Evolutionary conservation across 37 sponge, comb jelly and placozoan genomes (phyloP).

Genomic region (Theonella swinhoei): DNA sequence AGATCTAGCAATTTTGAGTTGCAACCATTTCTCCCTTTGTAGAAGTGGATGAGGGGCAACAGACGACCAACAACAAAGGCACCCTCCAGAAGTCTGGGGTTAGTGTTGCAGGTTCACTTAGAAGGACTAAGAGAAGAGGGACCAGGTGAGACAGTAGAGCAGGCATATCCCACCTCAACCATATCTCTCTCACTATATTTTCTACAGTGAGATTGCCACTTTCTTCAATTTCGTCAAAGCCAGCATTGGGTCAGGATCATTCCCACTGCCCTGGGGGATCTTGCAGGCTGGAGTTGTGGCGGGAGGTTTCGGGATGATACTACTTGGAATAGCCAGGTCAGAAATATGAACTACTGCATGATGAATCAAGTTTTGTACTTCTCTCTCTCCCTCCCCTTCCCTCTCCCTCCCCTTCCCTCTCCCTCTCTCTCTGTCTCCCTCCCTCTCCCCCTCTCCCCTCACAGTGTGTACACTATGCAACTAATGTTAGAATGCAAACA

Average conservation of each 20-base stretch:
- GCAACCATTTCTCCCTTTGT: too few relatives aligned
- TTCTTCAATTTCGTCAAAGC: constrained; percentile 90
- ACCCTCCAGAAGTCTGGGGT: too few relatives aligned
- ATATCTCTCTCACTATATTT: too few relatives aligned
- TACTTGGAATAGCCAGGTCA: constrained; percentile 71
- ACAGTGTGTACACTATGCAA: constrained; percentile 85
- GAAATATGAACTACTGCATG: too few relatives aligned
- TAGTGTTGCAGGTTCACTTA: too few relatives aligned
- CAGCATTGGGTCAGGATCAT: constrained; percentile 85
- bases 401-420: not conserved
- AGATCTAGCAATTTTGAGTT: too few relatives aligned
- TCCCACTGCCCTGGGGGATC: constrained; percentile 82
- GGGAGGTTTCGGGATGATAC: constrained; percentile 62
- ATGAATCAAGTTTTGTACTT: too few relatives aligned
- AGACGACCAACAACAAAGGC: too few relatives aligned
- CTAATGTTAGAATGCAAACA: constrained; percentile 73
- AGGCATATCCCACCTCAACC: too few relatives aligned
- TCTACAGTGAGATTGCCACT: constrained; percentile 64
- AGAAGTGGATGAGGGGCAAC: too few relatives aligned
- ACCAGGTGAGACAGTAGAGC: too few relatives aligned
- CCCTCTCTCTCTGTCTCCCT: not conserved
- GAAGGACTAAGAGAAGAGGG: too few relatives aligned
- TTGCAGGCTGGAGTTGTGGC: constrained; percentile 61
- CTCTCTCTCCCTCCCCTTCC: not conserved
- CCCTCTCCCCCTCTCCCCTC: not conserved